These are phyloP conservation scores for Drosophila simulans DNA, from an alignment of 1,140 invertebrate species.

Conservation along the genomic window DNA sequence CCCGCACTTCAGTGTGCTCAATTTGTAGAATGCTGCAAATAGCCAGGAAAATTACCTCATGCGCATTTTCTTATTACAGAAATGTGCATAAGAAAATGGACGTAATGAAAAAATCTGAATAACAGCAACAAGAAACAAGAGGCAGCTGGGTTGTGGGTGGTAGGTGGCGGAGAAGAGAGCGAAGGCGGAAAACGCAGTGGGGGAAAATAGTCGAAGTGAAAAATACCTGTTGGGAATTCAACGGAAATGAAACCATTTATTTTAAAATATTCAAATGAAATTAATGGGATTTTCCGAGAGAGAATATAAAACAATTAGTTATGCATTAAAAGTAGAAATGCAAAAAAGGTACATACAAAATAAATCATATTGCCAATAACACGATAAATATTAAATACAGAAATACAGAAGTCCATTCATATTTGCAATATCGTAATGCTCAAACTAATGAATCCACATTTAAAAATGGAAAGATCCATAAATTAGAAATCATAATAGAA, in stretches of 20 bases:
- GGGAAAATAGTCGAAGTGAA: conserved; percentile 5
- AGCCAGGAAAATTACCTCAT: conserved; percentile 81
- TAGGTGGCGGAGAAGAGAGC: background rate
- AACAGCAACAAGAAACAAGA: conserved; percentile 1
- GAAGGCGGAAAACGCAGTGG: no score
- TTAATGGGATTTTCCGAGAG: background rate
- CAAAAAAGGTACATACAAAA: background rate
- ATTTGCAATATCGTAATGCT: background rate
- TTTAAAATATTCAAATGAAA: conserved; percentile 24
- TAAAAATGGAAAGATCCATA: background rate
- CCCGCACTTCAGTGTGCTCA: conserved; percentile 26
- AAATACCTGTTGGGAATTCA: conserved; percentile 10
- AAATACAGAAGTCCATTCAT: background rate
- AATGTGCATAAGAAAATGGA: conserved; percentile 80
- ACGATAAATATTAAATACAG: background rate
- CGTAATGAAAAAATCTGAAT: conserved; percentile 73
- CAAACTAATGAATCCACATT: background rate
- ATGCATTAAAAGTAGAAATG: background rate
- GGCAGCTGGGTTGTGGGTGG: background rate
- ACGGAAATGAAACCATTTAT: conserved; percentile 25
- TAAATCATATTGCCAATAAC: no score
- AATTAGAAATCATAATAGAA: background rate
- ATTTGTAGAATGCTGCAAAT: conserved; percentile 78
- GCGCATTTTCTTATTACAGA: conserved; percentile 81
- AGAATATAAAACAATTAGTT: background rate